These are phyloP conservation scores for Himalopsyche japonica DNA, from an alignment of 2,888 invertebrate species.

Conservation along the genomic window DNA sequence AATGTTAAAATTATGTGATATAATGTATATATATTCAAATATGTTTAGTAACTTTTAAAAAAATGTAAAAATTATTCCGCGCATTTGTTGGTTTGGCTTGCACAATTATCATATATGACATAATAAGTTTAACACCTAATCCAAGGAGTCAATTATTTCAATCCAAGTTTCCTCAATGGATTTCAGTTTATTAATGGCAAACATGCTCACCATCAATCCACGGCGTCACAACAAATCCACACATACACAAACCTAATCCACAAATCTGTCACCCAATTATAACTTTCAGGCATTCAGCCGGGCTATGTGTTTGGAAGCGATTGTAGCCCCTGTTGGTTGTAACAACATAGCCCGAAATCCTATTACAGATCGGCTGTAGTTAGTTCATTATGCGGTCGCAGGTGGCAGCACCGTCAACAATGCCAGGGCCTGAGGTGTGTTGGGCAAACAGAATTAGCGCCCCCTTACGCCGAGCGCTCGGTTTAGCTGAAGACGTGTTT, in stretches of 20 bases:
- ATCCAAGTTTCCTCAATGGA: background rate
- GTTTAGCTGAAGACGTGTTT: background rate
- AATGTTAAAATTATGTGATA: too few species aligned
- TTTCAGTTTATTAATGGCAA: background rate
- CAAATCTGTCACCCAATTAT: slow-evolving; percentile 32
- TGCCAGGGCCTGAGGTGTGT: slow-evolving; percentile 21
- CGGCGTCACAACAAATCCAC: background rate
- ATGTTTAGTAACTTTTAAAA: too few species aligned
- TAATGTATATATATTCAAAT: too few species aligned
- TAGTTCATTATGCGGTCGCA: background rate
- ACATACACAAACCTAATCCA: slow-evolving; percentile 22
- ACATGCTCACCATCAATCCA: background rate
- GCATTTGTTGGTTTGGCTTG: too few species aligned
- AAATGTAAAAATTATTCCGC: too few species aligned
- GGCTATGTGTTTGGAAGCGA: background rate
- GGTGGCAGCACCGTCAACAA: slow-evolving; percentile 11
- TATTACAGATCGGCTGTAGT: background rate
- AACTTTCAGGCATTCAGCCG: background rate
- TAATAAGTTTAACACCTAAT: too few species aligned
- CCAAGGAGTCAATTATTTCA: background rate
- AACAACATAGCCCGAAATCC: background rate
- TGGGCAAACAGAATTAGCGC: slow-evolving; percentile 31
- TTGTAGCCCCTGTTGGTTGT: background rate
- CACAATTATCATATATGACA: too few species aligned
- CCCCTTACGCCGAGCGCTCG: slow-evolving; percentile 4